Evolutionary conservation across 1,140 invertebrate genomes (phyloP), one percentile per base, ranked within the genome.

Genomic region (Yoshiicerus persimilis): DNA sequence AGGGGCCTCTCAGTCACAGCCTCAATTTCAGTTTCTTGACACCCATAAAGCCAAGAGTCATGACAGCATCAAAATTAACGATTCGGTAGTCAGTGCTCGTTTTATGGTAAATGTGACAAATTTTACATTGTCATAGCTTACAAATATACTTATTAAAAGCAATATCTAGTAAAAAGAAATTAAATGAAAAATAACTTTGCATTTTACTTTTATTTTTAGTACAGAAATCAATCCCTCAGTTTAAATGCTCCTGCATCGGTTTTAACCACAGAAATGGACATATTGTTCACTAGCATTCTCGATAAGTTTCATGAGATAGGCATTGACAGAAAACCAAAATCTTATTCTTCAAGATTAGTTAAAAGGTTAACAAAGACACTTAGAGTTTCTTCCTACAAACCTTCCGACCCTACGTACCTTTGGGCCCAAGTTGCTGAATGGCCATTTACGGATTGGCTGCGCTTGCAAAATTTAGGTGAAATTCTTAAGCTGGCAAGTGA

Each of bases 401-500:
- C 66, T 70, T 70, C 27, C 0, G 16, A 47, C 25, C n/a, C n/a
- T 38, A 84, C 38, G 11, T 38, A 39, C 92, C 96, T 90, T 23
- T 64, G 84, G 56, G 9, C 1, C 30, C 23, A 30, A 11, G 56
- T 20, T 34, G 36, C 77, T 13, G 30, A 88, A 11, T 88, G 87
- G 87, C 87, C 87, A 9, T 75, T 88, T 25, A 47, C 30, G 10
- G 87, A 88, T 36, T 25, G 36, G 20, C 13, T 39, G 13, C 27
- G 27, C 11, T 88, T 85, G 13, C 84, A 75, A 41, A 56, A 86
- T n/a, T 20, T 88, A 25, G 96, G 96, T 47, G 94, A 94, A 90
- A 93, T 98, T 86, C 92, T 98, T 25, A 38, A 11, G 64, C 94
- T 95, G 16, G 93, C 98, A 90, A 94, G 95, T 56, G 94, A 93